Percentiles rank a stretch among this genome's conserved stretches.
Conservation (phyloP, 2,113 vertebrate species). For the Dasyprocta punctata region DNA sequence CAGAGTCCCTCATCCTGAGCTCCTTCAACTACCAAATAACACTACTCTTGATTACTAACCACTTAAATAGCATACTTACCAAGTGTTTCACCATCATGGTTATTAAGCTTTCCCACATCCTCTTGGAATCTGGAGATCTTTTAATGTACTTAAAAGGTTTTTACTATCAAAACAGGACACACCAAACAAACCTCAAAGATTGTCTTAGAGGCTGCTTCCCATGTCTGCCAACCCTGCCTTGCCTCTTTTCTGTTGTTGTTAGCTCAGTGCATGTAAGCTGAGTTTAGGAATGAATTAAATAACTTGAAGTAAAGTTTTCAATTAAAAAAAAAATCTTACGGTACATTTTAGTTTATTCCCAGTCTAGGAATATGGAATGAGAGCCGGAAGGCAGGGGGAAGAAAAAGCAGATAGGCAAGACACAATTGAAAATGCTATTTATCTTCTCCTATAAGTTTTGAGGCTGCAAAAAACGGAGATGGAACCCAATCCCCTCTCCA, state of each 20-base stretch:
- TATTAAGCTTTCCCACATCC: conserved; percentile 61
- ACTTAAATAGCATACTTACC: conserved; percentile 6
- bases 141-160: conserved; percentile 56
- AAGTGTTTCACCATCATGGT: background rate
- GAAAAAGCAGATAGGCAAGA: background rate
- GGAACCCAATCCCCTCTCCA: background rate
- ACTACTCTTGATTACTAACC: background rate
- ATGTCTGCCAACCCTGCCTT: background rate
- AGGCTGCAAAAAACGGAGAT: background rate
- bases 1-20: background rate
- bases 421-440: conserved; percentile 17
- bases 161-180: conserved; percentile 57
- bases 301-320: background rate
- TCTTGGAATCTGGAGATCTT: conserved; percentile 43
- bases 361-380: background rate
- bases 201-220: background rate
- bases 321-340: background rate
- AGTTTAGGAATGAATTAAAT: conserved; percentile 32
- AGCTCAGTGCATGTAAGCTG: background rate
- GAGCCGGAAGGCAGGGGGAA: background rate
- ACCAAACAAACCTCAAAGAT: background rate
- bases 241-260: background rate
- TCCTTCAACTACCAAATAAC: background rate
- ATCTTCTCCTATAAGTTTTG: conserved; percentile 20
- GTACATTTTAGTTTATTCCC: background rate